Percentiles rank a stretch among this genome's conserved stretches.
Evolutionary conservation across 1,140 invertebrate species (phyloP).

Genomic region (Caerostris darwini): DNA sequence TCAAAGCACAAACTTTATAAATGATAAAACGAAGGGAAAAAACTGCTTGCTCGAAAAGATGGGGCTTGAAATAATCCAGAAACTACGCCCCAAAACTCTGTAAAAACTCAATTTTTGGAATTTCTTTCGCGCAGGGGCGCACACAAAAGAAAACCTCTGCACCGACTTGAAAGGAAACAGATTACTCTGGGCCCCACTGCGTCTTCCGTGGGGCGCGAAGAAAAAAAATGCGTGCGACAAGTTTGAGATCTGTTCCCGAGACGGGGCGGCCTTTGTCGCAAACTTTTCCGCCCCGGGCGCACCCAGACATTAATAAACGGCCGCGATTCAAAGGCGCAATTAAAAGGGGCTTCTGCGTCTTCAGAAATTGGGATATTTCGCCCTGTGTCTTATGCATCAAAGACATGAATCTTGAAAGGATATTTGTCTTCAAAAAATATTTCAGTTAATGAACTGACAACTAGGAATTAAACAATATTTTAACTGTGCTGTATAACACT

Average conservation of each 20-base stretch:
- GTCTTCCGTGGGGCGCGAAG: background rate
- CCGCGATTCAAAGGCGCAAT: background rate
- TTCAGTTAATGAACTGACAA: background rate
- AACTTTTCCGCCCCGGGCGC: background rate
- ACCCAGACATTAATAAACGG: background rate
- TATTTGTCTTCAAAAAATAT: background rate
- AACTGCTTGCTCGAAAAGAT: background rate
- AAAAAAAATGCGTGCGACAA: background rate
- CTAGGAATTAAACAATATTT: background rate
- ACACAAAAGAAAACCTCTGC: background rate
- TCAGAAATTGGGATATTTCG: background rate
- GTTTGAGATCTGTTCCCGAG: background rate
- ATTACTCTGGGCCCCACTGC: background rate
- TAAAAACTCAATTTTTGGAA: slow-evolving; percentile 11
- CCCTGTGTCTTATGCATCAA: too few species aligned
- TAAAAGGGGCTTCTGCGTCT: background rate
- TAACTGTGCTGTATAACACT: too few species aligned
- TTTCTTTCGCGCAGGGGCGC: background rate
- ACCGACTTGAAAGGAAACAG: background rate
- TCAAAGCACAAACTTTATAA: too few species aligned
- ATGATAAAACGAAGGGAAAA: too few species aligned
- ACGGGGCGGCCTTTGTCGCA: background rate
- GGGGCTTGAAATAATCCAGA: background rate
- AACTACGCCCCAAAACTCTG: background rate
- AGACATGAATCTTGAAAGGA: background rate